A percentile compares a stretch with the other conserved stretches of the same genome.
Evolutionary conservation across 2,888 invertebrate genomes (phyloP).

Genomic region (Choreutis nemorana): DNA sequence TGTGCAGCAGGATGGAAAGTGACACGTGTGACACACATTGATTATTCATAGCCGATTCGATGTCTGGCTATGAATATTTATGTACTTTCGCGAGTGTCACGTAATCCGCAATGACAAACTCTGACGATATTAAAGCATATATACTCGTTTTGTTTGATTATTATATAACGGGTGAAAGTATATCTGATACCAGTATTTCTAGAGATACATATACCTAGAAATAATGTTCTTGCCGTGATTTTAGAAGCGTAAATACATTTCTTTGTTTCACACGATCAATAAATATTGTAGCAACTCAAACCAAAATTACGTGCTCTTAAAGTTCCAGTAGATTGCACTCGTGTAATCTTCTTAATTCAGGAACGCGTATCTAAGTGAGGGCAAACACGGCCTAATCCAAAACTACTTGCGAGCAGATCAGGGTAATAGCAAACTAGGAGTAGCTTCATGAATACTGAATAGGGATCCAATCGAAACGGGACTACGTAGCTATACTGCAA

Average conservation of each 20-base stretch:
- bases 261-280: too few species aligned
- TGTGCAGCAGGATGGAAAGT: conserved; percentile 2
- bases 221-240: too few species aligned
- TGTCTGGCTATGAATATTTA: conserved; percentile 49
- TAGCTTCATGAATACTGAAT: conserved; percentile 54
- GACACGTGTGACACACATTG: conserved; percentile 26
- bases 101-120: conserved; percentile 24
- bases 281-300: too few species aligned
- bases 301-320: too few species aligned
- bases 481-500: too few species aligned
- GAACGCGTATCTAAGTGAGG: conserved; percentile 31
- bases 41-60: conserved; percentile 40
- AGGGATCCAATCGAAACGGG: too few species aligned
- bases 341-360: conserved; percentile 34
- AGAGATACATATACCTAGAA: too few species aligned
- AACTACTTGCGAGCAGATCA: conserved; percentile 49
- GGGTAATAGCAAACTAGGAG: conserved; percentile 38
- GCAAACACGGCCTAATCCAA: conserved; percentile 38
- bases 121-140: conserved; percentile 1
- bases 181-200: too few species aligned
- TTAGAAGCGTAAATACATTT: too few species aligned
- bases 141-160: too few species aligned
- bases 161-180: too few species aligned
- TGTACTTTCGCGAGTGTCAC: conserved; percentile 40
- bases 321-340: too few species aligned